Evolutionary conservation across 2,888 invertebrate genomes (phyloP), one percentile per base, ranked within the genome.

Genomic region (Agriotes lineatus): DNA sequence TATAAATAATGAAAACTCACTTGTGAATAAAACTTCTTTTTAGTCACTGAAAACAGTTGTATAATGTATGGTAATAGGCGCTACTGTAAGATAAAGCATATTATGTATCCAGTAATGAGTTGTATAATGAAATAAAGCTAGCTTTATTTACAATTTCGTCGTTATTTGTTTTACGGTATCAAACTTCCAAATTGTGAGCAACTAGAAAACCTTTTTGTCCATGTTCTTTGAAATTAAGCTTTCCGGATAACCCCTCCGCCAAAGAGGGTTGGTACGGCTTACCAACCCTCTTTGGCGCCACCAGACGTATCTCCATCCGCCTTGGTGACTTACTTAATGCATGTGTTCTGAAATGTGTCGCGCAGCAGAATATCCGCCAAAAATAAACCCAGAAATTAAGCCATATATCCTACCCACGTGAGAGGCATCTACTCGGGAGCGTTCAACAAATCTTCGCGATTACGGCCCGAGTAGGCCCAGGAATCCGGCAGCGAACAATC

Each of bases 331-430:
- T 37, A 44, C 58, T 58, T 44, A 58, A 44, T 25, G 39, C 58
- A 58, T 44, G n/a, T 58, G 52, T 33, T 52, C 33, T 18, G 22
- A 52, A 52, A 33, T 18, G 52, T 33, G 33, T 18, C 33, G 22
- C 39, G 14, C 19, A 58, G 25, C 22, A 39, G 50, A 54, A 54
- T 56, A 19, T 16, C 42, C 44, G 37, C 63, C 56, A 56, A 63
- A 63, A 63, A 63, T 63, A 63, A 37, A 63, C 63, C 12, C 7
- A 63, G 44, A 63, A 63, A 63, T 56, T 63, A 56, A 44, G 42
- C 33, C 14, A 63, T 63, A 56, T 45, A 63, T 63, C 45, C 44
- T 33, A 20, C 4, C 19, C 6, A 9, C 14, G 52, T 52, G 33
- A 16, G 25, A 33, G 18, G 18, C 16, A 52, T 52, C 52, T 30